Percentiles rank a stretch among this genome's conserved stretches.
phyloP scores from a whole-genome alignment of 2,113 vertebrate species.

The Laticauda colubrina region DNA sequence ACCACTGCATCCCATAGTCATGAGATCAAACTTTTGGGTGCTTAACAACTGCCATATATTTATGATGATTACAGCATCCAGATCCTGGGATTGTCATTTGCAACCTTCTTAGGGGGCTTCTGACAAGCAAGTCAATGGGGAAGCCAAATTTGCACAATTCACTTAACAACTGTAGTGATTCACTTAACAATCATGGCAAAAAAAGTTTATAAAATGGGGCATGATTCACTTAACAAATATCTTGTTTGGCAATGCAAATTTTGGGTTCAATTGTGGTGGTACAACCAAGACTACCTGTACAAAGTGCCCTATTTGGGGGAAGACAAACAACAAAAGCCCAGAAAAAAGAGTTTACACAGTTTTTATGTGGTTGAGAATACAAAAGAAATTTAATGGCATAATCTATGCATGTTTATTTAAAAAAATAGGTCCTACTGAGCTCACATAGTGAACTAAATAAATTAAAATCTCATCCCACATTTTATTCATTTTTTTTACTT shows the following conservation, averaged over 20 bases:
- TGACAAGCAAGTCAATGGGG: neutral
- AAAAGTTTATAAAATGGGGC: neutral
- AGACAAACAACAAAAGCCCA: neutral
- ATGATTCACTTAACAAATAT: neutral
- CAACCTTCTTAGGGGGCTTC: neutral
- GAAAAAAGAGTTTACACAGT: neutral
- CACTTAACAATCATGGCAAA: neutral
- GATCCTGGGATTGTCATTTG: neutral
- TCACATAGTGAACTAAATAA: neutral
- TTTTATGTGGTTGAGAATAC: neutral
- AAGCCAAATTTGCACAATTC: neutral
- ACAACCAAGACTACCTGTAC: neutral
- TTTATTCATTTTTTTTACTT: neutral
- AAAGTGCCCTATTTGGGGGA: neutral
- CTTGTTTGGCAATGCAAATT: neutral
- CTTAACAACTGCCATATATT: neutral
- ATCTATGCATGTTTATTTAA: neutral
- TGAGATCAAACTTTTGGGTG: neutral
- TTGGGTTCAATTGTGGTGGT: neutral
- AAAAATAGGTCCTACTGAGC: neutral
- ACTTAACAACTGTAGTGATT: neutral
- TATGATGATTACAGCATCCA: neutral
- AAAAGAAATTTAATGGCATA: neutral
- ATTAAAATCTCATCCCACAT: neutral
- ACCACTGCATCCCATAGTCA: neutral